Evolutionary conservation across 2,888 invertebrate species (phyloP), one percentile per base, ranked within the genome.

Genomic region (Euplexia lucipara): DNA sequence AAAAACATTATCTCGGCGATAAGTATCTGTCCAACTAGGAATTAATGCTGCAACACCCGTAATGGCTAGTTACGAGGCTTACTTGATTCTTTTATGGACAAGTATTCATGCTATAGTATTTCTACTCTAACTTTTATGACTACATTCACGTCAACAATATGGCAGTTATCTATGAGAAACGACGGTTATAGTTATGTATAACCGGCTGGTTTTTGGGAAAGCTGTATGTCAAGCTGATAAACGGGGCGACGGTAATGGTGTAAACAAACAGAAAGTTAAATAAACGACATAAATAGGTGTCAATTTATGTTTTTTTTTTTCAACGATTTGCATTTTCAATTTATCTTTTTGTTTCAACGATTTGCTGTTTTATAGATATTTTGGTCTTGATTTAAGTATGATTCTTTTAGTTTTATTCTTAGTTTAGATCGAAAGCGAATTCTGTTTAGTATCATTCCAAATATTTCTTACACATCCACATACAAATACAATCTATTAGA

Each of bases 1-100:
- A 81, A 78, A 75, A 75, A 81, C 61, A 75, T 70, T 65, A 70
- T 73, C 64, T 70, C 44, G 54, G 54, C 64, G 58, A 74, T 59
- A 69, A 69, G 37, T 69, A 68, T 72, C 68, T 51, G 54, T 60
- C 35, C 60, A 26, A 41, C 39, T 16, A 59, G 57, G 58, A 63
- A 70, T 78, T 70, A 75, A 62, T 70, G 69, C 52, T 60, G 73
- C 73, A 61, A 74, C 60, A 77, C 78, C 56, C n/a, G 54, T 59
- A 60, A 77, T 65, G 77, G 47, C 8, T 34, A 42, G 54, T 56
- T n/a, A 18, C 37, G 35, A 71, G 42, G 41, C 10, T 41, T 20
- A 62, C 56, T 49, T 26, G 44, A 34, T 54, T 51, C 6, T 53
- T 54, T 35, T 66, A 59, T 45, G 39, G 47, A 14, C 2, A 44